These are phyloP conservation scores for Leucophenga montana DNA, from an alignment of 2,888 invertebrate species.

Conservation along the genomic window DNA sequence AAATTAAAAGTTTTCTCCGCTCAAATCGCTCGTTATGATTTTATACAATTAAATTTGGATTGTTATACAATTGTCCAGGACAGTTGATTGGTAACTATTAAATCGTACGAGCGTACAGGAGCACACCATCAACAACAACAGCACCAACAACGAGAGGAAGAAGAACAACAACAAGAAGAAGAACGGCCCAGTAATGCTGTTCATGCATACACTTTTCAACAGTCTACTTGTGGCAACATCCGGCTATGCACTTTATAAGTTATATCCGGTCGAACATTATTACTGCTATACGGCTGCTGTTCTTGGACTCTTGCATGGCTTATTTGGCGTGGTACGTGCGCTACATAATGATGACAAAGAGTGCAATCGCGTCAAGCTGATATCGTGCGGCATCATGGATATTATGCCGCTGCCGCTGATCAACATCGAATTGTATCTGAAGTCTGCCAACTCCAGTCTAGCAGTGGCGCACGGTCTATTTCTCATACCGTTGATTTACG, in stretches of 20 bases:
- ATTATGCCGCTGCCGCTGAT: slow-evolving; percentile 58
- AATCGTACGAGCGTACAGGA: no score
- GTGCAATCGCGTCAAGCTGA: slow-evolving; percentile 41
- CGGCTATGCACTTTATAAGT: slow-evolving; percentile 56
- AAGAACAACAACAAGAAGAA: no score
- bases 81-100: no score
- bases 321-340: slow-evolving; percentile 56
- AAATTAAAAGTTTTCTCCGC: no score
- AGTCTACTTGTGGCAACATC: slow-evolving; percentile 60
- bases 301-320: slow-evolving; percentile 57
- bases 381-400: slow-evolving; percentile 56
- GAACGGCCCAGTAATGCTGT: slow-evolving; percentile 33
- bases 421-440: slow-evolving; percentile 61
- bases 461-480: slow-evolving; percentile 62
- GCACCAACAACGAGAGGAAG: no score
- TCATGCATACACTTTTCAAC: slow-evolving; percentile 56
- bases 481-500: slow-evolving; percentile 59
- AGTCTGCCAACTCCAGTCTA: slow-evolving; percentile 50
- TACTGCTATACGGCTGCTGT: slow-evolving; percentile 59
- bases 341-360: slow-evolving; percentile 44
- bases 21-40: no score
- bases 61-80: no score
- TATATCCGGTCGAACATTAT: slow-evolving; percentile 54
- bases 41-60: no score
- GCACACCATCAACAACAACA: no score